Percentiles rank a stretch among this genome's conserved stretches.
Evolutionary conservation across 2,113 vertebrate genomes (phyloP).

Genomic region (Merops nubicus): DNA sequence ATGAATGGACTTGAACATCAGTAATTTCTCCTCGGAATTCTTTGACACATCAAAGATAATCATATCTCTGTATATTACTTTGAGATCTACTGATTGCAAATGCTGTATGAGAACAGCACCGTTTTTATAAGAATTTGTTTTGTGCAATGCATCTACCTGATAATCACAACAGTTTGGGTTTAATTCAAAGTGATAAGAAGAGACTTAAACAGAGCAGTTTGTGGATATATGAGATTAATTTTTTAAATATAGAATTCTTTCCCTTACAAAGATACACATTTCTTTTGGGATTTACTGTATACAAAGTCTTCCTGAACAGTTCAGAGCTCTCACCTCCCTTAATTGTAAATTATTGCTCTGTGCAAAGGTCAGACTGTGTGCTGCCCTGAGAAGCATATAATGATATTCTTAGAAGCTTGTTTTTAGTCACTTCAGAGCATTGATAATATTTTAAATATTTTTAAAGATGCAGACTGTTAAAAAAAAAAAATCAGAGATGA

Average conservation of each 20-base stretch:
- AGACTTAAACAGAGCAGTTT: background rate
- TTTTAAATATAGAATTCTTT: background rate
- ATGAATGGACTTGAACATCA: background rate
- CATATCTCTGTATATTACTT: background rate
- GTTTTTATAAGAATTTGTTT: background rate
- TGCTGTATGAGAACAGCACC: background rate
- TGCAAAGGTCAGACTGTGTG: background rate
- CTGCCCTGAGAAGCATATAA: background rate
- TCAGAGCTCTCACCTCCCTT: background rate
- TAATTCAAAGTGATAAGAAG: background rate
- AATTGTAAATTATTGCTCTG: background rate
- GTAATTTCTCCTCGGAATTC: background rate
- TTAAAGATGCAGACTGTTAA: background rate
- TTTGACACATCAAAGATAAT: background rate
- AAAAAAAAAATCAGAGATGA: background rate
- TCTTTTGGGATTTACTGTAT: background rate
- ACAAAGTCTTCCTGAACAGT: background rate
- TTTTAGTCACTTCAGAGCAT: background rate
- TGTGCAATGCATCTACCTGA: background rate
- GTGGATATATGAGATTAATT: accelerated
- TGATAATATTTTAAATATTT: background rate
- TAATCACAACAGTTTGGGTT: background rate
- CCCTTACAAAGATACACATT: background rate
- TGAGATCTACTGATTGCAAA: background rate
- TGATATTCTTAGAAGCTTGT: background rate